A percentile compares a stretch with the other conserved stretches of the same genome.
Evolutionary conservation across 2,797 vertebrate species (phyloP).

Genomic region (Stomatorhinus walkeri): DNA sequence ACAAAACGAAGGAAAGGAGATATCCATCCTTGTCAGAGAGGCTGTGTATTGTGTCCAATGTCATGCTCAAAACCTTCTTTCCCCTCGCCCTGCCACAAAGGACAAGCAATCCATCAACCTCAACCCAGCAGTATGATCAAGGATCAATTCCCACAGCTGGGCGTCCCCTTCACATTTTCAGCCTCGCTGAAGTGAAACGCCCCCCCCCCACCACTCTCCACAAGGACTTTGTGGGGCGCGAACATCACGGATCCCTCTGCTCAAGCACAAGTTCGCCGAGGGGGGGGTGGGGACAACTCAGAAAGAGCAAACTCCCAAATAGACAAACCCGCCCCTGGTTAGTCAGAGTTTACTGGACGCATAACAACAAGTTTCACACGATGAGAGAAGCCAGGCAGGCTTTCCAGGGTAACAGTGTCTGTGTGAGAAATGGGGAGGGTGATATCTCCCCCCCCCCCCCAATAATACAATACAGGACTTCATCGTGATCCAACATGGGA

Average conservation of each 20-base stretch:
- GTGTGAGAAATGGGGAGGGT: neutral
- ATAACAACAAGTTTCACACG: constrained; percentile 9
- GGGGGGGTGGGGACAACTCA: constrained; percentile 1
- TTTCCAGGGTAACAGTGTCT: neutral
- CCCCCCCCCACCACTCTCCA: neutral
- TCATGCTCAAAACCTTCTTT: neutral
- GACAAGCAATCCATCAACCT: constrained; percentile 14
- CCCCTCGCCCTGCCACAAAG: constrained; percentile 7
- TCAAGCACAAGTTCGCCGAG: neutral
- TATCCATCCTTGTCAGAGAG: constrained; percentile 2
- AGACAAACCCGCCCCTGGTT: neutral
- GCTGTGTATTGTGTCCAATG: neutral
- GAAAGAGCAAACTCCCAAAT: neutral
- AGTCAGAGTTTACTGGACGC: neutral
- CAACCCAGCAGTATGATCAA: neutral
- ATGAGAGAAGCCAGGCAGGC: neutral
- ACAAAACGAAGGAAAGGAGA: neutral
- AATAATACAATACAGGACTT: neutral
- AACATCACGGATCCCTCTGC: neutral
- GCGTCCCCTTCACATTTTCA: constrained; percentile 12
- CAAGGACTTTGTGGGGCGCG: neutral
- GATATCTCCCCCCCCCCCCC: neutral
- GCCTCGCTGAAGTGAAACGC: constrained; percentile 9
- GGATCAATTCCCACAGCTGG: neutral
- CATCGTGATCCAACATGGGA: neutral